Conservation (phyloP, 2,797 vertebrate genomes). For the Balearica regulorum region DNA sequence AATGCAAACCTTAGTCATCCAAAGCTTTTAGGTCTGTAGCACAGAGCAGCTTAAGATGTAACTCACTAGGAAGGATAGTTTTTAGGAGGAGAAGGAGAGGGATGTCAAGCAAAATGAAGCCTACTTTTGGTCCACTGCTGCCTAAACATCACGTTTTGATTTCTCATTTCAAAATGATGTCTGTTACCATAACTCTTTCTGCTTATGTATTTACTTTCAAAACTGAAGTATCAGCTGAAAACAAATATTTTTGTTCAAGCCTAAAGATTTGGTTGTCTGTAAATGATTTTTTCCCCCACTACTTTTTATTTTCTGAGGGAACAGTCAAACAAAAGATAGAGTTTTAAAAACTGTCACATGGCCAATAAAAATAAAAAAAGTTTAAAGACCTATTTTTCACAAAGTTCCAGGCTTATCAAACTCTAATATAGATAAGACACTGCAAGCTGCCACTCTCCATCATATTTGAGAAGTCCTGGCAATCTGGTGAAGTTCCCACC, state of each 20-base stretch:
- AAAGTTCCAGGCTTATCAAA: not conserved
- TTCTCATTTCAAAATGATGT: not conserved
- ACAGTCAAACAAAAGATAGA: not conserved
- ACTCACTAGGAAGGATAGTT: not conserved
- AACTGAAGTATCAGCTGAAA: not conserved
- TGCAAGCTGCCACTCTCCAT: too few species aligned
- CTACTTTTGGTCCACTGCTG: not conserved
- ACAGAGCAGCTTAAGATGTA: not conserved
- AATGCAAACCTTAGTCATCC: not conserved
- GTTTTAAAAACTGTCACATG: not conserved
- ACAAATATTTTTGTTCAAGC: not conserved
- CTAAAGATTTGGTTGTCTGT: not conserved
- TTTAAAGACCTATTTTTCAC: not conserved
- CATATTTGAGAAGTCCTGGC: too few species aligned
- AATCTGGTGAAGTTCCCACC: too few species aligned
- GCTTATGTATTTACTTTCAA: not conserved
- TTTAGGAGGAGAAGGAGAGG: not conserved
- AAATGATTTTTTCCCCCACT: not conserved
- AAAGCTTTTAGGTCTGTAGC: not conserved
- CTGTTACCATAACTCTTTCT: not conserved
- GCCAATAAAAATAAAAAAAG: not conserved
- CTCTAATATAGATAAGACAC: not conserved
- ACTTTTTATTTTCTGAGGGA: not conserved
- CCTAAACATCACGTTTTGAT: not conserved
- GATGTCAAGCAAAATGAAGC: not conserved